These are phyloP conservation scores for Bryconaethiops microstoma DNA, from an alignment of 2,797 vertebrate species.

Conservation along the genomic window DNA sequence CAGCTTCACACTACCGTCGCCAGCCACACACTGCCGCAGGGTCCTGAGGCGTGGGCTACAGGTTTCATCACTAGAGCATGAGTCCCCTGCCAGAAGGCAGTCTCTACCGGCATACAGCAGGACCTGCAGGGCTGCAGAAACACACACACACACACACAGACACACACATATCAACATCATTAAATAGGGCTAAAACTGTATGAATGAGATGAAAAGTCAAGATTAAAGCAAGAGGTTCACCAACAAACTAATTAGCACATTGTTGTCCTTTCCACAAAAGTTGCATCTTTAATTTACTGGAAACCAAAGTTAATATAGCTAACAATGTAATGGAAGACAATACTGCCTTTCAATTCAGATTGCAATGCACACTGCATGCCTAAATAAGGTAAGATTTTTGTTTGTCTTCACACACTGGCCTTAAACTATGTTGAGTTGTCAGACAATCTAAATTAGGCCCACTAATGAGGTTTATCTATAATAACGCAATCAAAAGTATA, in stretches of 20 bases:
- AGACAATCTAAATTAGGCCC: too few relatives aligned
- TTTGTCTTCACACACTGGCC: too few relatives aligned
- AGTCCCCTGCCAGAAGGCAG: slow-evolving; percentile 88
- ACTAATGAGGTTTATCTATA: too few relatives aligned
- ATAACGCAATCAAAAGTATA: too few relatives aligned
- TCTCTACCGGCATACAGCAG: slow-evolving; percentile 78
- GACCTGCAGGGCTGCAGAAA: slow-evolving; percentile 73
- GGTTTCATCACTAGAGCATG: slow-evolving; percentile 85
- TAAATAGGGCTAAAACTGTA: background rate
- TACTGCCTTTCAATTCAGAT: too few relatives aligned
- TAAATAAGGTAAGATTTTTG: background rate
- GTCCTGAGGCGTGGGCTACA: slow-evolving; percentile 91
- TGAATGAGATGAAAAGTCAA: background rate
- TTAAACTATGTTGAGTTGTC: too few relatives aligned
- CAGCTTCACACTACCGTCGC: slow-evolving; percentile 88
- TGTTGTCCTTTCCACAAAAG: too few relatives aligned
- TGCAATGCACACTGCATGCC: background rate
- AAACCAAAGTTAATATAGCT: background rate
- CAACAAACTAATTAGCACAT: background rate
- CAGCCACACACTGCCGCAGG: slow-evolving; percentile 90
- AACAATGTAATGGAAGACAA: background rate
- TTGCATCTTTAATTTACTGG: background rate
- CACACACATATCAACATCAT: slow-evolving; percentile 5
- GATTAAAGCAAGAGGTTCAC: background rate
- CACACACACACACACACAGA: slow-evolving; percentile 24